Conservation (phyloP, 2,797 vertebrate species). For the Diplodus sargus region DNA sequence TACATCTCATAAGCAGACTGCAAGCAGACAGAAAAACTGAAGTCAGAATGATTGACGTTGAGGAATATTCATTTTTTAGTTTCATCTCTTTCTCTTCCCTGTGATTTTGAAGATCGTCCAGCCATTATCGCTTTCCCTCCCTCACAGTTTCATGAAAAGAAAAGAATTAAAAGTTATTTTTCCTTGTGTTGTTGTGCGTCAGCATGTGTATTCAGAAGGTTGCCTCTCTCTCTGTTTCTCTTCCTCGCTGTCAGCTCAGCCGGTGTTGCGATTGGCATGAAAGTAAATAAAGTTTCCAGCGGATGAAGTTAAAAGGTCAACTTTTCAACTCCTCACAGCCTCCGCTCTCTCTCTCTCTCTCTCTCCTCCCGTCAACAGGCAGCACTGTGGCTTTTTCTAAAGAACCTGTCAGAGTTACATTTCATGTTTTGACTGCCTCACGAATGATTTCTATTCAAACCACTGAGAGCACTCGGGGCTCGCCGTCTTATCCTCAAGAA, state of each 20-base stretch:
- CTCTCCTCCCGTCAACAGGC: slow-evolving; percentile 5
- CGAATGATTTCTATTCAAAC: slow-evolving; percentile 20
- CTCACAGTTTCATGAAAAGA: neutral
- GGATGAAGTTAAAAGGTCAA: slow-evolving; percentile 52
- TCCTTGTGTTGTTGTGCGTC: neutral
- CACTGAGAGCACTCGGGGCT: neutral
- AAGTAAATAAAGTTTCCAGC: slow-evolving; percentile 37
- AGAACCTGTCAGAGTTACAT: slow-evolving; percentile 50
- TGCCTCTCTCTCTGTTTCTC: slow-evolving; percentile 15
- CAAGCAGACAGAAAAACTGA: neutral
- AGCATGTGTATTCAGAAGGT: slow-evolving; percentile 5
- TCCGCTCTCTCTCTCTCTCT: neutral
- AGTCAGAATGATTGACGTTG: neutral
- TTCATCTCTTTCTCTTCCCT: neutral
- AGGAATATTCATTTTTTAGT: neutral
- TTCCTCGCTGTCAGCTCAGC: slow-evolving; percentile 29
- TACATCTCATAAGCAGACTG: neutral
- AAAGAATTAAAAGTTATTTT: neutral
- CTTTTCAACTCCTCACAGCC: slow-evolving; percentile 17
- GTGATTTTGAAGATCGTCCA: neutral
- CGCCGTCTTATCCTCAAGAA: neutral
- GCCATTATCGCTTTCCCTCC: neutral
- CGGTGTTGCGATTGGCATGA: slow-evolving; percentile 12
- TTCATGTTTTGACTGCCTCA: slow-evolving; percentile 41
- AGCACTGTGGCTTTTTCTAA: slow-evolving; percentile 33